Conservation (phyloP, 2,797 vertebrate species). For the Limosa lapponica region DNA sequence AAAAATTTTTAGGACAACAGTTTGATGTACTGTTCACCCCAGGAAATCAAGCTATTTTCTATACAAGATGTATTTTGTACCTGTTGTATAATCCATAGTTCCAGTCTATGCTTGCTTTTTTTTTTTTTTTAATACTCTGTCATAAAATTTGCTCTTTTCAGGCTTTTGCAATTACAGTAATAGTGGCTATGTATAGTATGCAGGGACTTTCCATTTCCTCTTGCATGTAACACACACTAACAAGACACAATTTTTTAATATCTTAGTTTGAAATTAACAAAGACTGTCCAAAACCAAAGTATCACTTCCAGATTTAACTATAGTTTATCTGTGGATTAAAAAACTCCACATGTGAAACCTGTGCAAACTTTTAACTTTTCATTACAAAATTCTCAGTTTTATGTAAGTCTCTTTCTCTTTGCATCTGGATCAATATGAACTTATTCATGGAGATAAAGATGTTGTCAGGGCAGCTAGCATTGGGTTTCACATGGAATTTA, state of each 20-base stretch:
- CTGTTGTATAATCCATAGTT: not conserved
- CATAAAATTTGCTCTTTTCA: not conserved
- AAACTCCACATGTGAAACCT: not conserved
- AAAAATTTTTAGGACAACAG: not conserved
- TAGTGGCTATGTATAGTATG: not conserved
- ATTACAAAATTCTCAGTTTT: not conserved
- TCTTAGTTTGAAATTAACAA: not conserved
- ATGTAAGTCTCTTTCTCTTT: not conserved
- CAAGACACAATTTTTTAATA: not conserved
- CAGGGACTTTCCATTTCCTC: not conserved
- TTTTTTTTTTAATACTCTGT: not conserved
- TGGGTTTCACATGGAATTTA: conserved; percentile 60
- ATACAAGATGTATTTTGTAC: not conserved
- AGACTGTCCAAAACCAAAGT: not conserved
- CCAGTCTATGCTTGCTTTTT: not conserved
- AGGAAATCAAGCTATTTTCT: not conserved
- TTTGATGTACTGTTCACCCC: not conserved
- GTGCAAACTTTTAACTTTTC: not conserved
- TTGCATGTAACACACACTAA: not conserved
- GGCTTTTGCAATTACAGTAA: not conserved
- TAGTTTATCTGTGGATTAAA: not conserved
- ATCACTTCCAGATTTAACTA: not conserved
- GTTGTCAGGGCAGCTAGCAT: conserved; percentile 39
- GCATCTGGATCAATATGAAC: not conserved
- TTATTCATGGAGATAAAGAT: conserved; percentile 32